Base-by-base conservation (phyloP, 2,797 vertebrate species). In the Leuciscus waleckii region DNA sequence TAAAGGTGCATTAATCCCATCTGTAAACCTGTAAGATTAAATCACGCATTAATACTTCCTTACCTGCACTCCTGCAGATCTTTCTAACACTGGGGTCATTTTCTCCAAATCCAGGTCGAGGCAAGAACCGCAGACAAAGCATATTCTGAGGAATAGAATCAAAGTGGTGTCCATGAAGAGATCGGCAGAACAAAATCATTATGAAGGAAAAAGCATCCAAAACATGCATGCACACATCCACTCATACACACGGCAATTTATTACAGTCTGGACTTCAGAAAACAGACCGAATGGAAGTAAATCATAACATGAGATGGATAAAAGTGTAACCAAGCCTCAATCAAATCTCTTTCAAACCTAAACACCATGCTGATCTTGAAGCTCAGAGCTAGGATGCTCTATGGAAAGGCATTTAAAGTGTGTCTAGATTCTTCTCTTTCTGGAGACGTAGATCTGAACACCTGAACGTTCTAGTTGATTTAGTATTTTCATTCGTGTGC, bases 121-220 rank as follows among this genome's bases (percentile, higher is more conserved):
- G 97, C 89, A 99, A 98, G 92, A 97, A 94, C 94, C 95, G 98
- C 85, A 92, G 98, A 85, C 98, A 99, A 91, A 99, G 98, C 88
- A 97, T 99, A 94, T 98, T 99, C 96, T 99, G 96, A 90, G 87
- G 23, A 37, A 68, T 19, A 2, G 17, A 61, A 85, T 69, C 35
- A 14, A 10, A 4, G 73, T 13, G 61, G 65, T 61, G 61, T 39
- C 56, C 79, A 7, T 74, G 54, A 79, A 54, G 75, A 37, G 39
- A 68, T 39, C 21, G 21, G 54, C 43, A 86, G 81, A 89, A 84
- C 67, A 77, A 81, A 83, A 67, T 32, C 77, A 69, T 49, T n/a
- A 49, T 14, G 84, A 90, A 88, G 76, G 54, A 41, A 68, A 74
- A 49, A 61, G 51, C 83, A 51, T 79, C 26, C 46, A 54, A 61